Evolutionary conservation across 2,888 invertebrate species (phyloP).

Genomic region (Dynastes maya): DNA sequence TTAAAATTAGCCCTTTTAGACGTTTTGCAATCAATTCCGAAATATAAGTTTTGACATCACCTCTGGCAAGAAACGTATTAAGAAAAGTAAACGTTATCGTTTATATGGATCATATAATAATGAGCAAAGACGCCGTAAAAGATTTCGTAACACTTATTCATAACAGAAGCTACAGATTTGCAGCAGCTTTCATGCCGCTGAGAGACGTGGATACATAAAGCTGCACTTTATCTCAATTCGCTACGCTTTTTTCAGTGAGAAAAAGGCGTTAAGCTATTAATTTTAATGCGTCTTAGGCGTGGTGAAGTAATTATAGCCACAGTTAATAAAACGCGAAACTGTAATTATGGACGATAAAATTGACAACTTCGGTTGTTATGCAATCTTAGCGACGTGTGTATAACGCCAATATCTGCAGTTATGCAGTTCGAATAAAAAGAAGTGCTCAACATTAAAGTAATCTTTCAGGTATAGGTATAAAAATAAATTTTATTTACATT

Average conservation of each 20-base stretch:
- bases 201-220: constrained; percentile 11
- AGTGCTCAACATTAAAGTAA: no score
- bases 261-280: constrained; percentile 36
- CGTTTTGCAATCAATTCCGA: no score
- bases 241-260: constrained; percentile 27
- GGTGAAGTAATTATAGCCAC: constrained; percentile 16
- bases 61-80: background rate
- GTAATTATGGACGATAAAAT: constrained; percentile 37
- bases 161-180: no score
- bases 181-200: constrained; percentile 6
- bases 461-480: no score
- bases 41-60: no score
- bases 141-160: no score
- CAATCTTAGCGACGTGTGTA: constrained; percentile 17
- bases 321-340: constrained; percentile 33
- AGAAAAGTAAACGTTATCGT: no score
- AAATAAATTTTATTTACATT: no score
- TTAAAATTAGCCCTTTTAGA: no score
- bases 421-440: background rate
- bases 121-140: no score
- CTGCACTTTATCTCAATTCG: constrained; percentile 29
- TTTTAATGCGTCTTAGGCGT: constrained; percentile 26
- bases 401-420: background rate
- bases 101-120: no score
- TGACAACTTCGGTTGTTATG: constrained; percentile 16